A percentile compares a stretch with the other conserved stretches of the same genome.
These are phyloP conservation scores for Sclerodermus sp. DNA, from an alignment of 2,888 invertebrate genomes.

Conservation along the genomic window DNA sequence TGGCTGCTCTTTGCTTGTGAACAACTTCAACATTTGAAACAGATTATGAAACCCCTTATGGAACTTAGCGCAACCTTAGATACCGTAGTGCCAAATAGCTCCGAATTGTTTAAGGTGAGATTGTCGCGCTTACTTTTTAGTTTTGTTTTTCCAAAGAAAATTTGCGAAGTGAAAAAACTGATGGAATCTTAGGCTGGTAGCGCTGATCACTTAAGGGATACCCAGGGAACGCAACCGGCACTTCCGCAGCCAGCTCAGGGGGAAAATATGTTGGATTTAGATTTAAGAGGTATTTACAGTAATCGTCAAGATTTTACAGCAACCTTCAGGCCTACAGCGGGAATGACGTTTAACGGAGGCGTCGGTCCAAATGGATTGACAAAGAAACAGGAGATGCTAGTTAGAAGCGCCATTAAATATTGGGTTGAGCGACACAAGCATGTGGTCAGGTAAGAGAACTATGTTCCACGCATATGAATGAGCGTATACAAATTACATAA, in stretches of 20 bases:
- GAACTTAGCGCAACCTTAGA: constrained; percentile 81
- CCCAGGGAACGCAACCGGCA: constrained; percentile 25
- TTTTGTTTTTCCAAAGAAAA: background rate
- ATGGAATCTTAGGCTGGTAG: constrained; percentile 40
- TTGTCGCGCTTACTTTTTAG: too few species aligned
- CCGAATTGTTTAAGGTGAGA: constrained; percentile 57
- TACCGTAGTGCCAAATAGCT: constrained; percentile 67
- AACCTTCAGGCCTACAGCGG: constrained; percentile 65
- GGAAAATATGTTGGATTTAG: constrained; percentile 61
- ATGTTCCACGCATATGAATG: too few species aligned
- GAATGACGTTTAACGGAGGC: constrained; percentile 56
- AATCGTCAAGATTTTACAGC: constrained; percentile 79
- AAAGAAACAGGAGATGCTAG: constrained; percentile 82
- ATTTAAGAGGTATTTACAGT: constrained; percentile 75
- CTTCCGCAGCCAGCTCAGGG: constrained; percentile 32
- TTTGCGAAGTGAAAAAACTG: background rate
- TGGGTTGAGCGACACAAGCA: constrained; percentile 90
- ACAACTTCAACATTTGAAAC: constrained; percentile 81
- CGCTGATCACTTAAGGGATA: constrained; percentile 45
- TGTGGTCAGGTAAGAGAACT: constrained; percentile 70
- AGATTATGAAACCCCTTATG: constrained; percentile 86
- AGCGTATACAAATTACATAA: too few species aligned
- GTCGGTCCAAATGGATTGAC: constrained; percentile 78
- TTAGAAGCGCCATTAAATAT: constrained; percentile 84
- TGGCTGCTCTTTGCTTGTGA: constrained; percentile 86